Evolutionary conservation across 2,113 vertebrate species (phyloP).

Genomic region (Scophthalmus maximus): DNA sequence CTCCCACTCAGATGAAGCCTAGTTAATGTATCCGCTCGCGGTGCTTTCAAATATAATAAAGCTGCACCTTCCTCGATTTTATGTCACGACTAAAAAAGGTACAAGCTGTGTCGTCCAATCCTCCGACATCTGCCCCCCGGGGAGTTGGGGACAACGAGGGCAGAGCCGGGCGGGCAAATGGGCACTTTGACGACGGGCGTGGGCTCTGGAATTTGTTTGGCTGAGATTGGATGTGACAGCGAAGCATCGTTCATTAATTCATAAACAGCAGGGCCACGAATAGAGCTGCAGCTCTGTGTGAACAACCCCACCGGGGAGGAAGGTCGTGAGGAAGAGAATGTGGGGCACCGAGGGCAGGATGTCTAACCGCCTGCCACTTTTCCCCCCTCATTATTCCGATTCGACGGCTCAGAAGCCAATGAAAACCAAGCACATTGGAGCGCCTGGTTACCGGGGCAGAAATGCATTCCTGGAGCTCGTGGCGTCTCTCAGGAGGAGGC

Average conservation of each 20-base stretch:
- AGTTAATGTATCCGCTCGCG: no score
- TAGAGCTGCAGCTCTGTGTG: conserved; percentile 58
- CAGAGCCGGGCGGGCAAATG: background rate
- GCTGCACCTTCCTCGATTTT: background rate
- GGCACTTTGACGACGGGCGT: conserved; percentile 15
- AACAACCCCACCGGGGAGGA: conserved; percentile 55
- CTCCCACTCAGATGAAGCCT: background rate
- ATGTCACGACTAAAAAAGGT: background rate
- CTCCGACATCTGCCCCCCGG: conserved; percentile 7
- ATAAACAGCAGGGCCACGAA: conserved; percentile 73
- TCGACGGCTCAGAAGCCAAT: conserved; percentile 73
- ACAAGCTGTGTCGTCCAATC: background rate
- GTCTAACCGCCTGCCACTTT: conserved; percentile 65
- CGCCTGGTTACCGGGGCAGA: conserved; percentile 75
- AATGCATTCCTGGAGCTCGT: conserved; percentile 37
- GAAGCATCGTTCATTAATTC: conserved; percentile 70
- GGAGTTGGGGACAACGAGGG: background rate
- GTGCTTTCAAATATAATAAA: background rate
- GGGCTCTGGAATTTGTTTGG: conserved; percentile 39
- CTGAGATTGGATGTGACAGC: conserved; percentile 54
- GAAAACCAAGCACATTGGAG: conserved; percentile 53
- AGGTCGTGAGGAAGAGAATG: conserved; percentile 21
- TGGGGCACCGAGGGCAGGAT: conserved; percentile 39
- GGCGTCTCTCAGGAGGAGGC: conserved; percentile 18
- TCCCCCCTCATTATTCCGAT: conserved; percentile 67